Evolutionary conservation across 2,113 vertebrate species (phyloP).

Genomic region (Leptosomus discolor): DNA sequence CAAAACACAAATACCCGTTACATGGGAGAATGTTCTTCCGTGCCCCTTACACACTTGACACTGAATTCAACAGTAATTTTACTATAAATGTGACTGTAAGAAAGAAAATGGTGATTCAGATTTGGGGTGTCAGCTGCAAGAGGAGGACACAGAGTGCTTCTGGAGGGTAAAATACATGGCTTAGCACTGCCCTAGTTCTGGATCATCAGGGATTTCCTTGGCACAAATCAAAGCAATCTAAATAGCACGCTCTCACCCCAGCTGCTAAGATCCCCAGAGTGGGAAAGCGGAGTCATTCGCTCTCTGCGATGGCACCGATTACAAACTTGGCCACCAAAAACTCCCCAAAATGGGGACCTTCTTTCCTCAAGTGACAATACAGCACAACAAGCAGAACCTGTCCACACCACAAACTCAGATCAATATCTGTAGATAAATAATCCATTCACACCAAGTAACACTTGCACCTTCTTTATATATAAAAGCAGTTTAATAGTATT

Average conservation of each 20-base stretch:
- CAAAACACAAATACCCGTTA: neutral
- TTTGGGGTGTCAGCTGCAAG: neutral
- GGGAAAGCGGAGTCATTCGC: neutral
- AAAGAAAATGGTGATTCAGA: neutral
- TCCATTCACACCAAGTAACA: neutral
- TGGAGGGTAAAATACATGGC: neutral
- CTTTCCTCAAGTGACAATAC: neutral
- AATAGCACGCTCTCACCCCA: neutral
- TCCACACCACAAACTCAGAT: neutral
- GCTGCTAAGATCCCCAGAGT: neutral
- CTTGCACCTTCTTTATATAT: neutral
- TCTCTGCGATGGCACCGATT: rapidly evolving
- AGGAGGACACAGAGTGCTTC: neutral
- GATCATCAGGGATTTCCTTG: neutral
- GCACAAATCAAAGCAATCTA: neutral
- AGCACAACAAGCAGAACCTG: rapidly evolving
- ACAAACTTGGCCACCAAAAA: neutral
- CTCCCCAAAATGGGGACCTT: neutral
- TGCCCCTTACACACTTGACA: neutral
- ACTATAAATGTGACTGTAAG: neutral
- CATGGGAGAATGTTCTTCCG: neutral
- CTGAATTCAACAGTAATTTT: neutral
- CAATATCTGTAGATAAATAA: neutral
- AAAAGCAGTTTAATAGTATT: neutral
- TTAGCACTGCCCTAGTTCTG: neutral